phyloP scores from a whole-genome alignment of 2,113 vertebrate species.

The Rhabdornis inornatus region DNA sequence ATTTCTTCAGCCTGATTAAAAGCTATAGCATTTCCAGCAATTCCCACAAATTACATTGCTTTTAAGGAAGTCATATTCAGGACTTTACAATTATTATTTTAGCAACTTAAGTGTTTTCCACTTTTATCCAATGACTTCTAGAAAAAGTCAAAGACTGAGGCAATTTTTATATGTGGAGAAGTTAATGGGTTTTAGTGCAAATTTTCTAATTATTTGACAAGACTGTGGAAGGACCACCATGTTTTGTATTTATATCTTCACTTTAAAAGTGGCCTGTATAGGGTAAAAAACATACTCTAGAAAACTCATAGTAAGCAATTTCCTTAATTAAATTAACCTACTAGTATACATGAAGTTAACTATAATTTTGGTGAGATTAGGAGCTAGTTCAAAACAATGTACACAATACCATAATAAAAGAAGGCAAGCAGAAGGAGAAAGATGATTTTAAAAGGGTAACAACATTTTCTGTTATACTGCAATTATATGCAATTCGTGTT shows the following conservation, averaged over 20 bases:
- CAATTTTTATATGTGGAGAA: not conserved
- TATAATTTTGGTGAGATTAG: not conserved
- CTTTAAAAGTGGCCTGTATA: not conserved
- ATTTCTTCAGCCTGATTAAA: not conserved
- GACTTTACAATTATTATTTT: not conserved
- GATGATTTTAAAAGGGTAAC: not conserved
- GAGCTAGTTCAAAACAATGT: not conserved
- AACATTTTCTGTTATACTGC: not conserved
- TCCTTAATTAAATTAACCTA: not conserved
- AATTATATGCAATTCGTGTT: not conserved
- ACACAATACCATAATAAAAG: not conserved
- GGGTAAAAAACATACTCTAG: not conserved
- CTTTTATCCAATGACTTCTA: not conserved
- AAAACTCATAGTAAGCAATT: not conserved
- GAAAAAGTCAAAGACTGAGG: not conserved
- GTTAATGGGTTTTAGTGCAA: not conserved
- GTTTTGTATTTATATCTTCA: not conserved
- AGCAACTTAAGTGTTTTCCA: not conserved
- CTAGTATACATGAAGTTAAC: not conserved
- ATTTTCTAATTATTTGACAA: not conserved
- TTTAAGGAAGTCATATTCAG: not conserved
- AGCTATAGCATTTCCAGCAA: not conserved
- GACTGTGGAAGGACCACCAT: not conserved
- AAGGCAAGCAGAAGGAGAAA: not conserved
- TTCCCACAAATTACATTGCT: not conserved